Conservation (phyloP, 2,113 vertebrate genomes). For the Prolemur simus region DNA sequence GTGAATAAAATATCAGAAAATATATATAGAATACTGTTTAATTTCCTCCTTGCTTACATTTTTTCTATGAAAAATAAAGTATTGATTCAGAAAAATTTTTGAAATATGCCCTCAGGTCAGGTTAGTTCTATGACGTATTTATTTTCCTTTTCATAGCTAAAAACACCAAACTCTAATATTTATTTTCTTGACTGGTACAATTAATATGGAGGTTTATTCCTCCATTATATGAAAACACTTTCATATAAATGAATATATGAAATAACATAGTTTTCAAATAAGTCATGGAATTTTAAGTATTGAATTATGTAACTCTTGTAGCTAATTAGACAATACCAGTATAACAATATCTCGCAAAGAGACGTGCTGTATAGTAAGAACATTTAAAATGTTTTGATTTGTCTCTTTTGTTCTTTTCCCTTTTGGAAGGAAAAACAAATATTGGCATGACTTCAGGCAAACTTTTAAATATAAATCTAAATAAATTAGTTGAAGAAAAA, state of each 20-base stretch:
- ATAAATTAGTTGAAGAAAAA: conserved; percentile 16
- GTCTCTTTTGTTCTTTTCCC: neutral
- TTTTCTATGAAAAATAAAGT: conserved; percentile 78
- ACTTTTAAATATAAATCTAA: conserved; percentile 21
- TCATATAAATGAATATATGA: neutral
- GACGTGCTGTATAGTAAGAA: neutral
- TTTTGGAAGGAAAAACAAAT: conserved; percentile 1
- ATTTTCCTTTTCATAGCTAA: conserved; percentile 63
- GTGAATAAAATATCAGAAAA: conserved; percentile 82
- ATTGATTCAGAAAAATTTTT: conserved; percentile 65
- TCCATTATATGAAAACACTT: neutral
- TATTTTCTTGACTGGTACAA: neutral
- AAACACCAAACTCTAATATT: conserved; percentile 42
- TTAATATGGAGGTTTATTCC: neutral
- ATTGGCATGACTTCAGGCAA: neutral
- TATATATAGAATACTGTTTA: conserved; percentile 76
- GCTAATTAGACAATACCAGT: neutral
- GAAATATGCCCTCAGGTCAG: conserved; percentile 39
- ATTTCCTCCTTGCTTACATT: conserved; percentile 80
- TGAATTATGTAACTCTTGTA: neutral
- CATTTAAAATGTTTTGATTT: conserved; percentile 25
- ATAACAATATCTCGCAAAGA: neutral
- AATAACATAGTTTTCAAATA: conserved; percentile 30
- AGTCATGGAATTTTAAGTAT: neutral
- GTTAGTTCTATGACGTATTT: conserved; percentile 52